phyloP scores from a whole-genome alignment of 1,140 invertebrate genomes.

The Liolophura sinensis region DNA sequence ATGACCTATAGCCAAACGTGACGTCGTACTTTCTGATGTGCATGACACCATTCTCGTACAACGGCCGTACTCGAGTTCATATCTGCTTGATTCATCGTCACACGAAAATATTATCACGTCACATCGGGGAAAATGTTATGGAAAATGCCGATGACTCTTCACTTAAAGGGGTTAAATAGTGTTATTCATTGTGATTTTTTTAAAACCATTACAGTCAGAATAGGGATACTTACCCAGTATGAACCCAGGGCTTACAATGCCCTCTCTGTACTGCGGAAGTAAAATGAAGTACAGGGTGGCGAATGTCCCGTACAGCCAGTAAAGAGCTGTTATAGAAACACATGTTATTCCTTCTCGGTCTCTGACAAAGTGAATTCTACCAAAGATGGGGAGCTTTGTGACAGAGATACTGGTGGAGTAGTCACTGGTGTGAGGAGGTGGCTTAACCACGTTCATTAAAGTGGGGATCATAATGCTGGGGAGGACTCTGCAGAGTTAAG shows the following conservation, averaged over 20 bases:
- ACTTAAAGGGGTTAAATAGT: neutral
- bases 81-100: too few species aligned
- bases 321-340: constrained; percentile 22
- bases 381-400: constrained; percentile 16
- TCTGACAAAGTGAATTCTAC: constrained; percentile 31
- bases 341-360: constrained; percentile 31
- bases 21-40: too few species aligned
- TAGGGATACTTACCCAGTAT: constrained; percentile 27
- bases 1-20: too few species aligned
- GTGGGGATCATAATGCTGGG: too few species aligned
- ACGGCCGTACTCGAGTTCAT: too few species aligned
- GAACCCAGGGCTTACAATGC: constrained; percentile 15
- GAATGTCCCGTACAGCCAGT: constrained; percentile 42
- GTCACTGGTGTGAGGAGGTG: constrained; percentile 12
- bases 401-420: constrained; percentile 21
- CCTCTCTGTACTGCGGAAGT: constrained; percentile 32
- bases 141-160: too few species aligned
- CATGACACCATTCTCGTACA: too few species aligned
- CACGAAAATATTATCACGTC: too few species aligned
- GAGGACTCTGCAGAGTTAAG: too few species aligned
- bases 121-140: neutral
- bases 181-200: neutral
- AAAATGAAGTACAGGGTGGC: constrained; percentile 29
- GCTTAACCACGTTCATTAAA: neutral
- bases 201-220: neutral